phyloP scores from a whole-genome alignment of 2,797 vertebrate genomes.

The Oreochromis grahami region DNA sequence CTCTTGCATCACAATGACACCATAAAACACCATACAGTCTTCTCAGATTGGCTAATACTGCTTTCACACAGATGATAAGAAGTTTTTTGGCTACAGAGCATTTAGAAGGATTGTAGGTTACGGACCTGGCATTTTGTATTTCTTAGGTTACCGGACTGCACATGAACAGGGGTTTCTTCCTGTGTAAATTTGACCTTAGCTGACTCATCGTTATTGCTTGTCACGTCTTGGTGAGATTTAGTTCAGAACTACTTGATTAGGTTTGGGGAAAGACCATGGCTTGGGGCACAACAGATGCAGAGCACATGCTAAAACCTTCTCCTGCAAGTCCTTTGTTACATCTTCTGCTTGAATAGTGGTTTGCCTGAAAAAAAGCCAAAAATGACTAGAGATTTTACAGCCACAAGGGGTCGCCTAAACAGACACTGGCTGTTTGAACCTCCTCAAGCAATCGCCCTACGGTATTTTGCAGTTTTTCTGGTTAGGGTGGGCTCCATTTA shows the following conservation, averaged over 20 bases:
- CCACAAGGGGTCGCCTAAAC: not conserved
- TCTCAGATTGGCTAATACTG: not conserved
- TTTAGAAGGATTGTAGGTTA: not conserved
- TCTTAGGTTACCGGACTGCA: not conserved
- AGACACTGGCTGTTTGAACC: not conserved
- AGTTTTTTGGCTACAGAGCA: not conserved
- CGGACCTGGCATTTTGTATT: not conserved
- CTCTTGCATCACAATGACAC: not conserved
- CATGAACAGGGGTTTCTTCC: not conserved
- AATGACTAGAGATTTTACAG: not conserved
- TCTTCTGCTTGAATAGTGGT: not conserved
- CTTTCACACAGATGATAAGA: not conserved
- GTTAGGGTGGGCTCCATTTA: not conserved
- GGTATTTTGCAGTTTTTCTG: not conserved
- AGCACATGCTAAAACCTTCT: not conserved
- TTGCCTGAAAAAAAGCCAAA: not conserved
- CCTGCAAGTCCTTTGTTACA: not conserved
- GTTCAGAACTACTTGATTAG: not conserved
- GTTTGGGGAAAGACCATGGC: not conserved
- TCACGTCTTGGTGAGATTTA: not conserved
- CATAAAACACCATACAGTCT: not conserved
- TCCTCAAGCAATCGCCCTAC: not conserved
- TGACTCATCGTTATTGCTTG: not conserved
- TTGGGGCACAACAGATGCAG: not conserved
- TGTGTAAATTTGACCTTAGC: not conserved